Conservation (phyloP, 2,888 invertebrate genomes). For the Hanleya hanleyi region DNA sequence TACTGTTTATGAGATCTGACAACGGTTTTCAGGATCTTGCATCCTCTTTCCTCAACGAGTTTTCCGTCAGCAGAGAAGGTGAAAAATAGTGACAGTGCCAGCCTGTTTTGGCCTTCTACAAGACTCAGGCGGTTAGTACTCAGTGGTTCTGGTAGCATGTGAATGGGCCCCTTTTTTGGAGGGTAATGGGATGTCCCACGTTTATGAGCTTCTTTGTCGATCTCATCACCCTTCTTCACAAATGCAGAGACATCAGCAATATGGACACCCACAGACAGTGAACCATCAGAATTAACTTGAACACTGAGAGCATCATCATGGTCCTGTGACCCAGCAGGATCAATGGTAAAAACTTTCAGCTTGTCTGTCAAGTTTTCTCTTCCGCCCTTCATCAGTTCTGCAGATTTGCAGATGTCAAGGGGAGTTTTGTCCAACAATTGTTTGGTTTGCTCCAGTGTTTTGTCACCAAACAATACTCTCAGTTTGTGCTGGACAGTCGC, state of each 20-base stretch:
- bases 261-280: conserved; percentile 59
- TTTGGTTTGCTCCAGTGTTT: no score
- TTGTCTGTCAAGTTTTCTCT: conserved; percentile 35
- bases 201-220: conserved; percentile 55
- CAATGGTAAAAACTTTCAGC: conserved; percentile 46
- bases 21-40: no score
- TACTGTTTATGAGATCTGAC: no score
- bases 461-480: no score
- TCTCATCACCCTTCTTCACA: conserved; percentile 46
- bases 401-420: no score
- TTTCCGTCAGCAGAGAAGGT: no score
- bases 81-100: no score
- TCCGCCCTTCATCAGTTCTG: no score
- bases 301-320: conserved; percentile 56
- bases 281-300: conserved; percentile 49
- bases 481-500: no score
- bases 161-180: conserved; percentile 42
- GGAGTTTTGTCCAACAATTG: no score
- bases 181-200: conserved; percentile 52
- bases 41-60: no score
- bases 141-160: conserved; percentile 56
- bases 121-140: conserved; percentile 44
- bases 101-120: no score
- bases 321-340: conserved; percentile 42
- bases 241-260: conserved; percentile 59